A percentile compares a stretch with the other conserved stretches of the same genome.
phyloP scores from a whole-genome alignment of 2,888 invertebrate species.

The Tenthredo mesomela region DNA sequence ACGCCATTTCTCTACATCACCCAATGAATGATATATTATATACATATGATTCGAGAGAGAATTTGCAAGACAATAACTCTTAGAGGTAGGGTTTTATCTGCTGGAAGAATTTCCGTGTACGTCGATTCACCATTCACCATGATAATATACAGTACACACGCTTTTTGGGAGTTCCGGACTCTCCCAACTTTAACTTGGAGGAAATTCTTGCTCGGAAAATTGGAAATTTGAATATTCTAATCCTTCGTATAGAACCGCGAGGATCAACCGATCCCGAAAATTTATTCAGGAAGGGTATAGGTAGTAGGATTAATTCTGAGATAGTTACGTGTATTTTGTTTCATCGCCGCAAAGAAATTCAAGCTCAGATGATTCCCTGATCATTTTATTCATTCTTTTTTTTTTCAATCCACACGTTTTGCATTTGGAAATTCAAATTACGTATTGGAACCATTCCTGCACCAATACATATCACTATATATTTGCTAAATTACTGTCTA shows the following conservation, averaged over 20 bases:
- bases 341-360: not conserved
- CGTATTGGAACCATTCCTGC: not conserved
- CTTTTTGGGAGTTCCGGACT: not conserved
- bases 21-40: constrained; percentile 25
- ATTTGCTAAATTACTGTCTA: not conserved
- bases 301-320: not conserved
- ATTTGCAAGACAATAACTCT: constrained; percentile 34
- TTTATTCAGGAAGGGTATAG: not conserved
- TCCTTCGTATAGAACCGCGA: constrained; percentile 7
- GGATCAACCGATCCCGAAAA: not conserved
- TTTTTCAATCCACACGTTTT: not conserved
- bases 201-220: constrained; percentile 31
- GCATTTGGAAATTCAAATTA: not conserved
- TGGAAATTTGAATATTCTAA: constrained; percentile 39
- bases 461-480: not conserved
- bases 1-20: not conserved
- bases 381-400: not conserved
- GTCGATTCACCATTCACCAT: not conserved
- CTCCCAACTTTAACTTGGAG: not conserved
- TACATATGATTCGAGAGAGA: not conserved
- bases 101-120: not conserved
- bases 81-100: constrained; percentile 2
- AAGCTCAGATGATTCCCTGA: not conserved
- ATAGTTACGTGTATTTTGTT: not conserved
- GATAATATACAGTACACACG: not conserved